Evolutionary conservation across 2,888 invertebrate species (phyloP), one percentile per base, ranked within the genome.

Genomic region (Oxystoma pomonae): DNA sequence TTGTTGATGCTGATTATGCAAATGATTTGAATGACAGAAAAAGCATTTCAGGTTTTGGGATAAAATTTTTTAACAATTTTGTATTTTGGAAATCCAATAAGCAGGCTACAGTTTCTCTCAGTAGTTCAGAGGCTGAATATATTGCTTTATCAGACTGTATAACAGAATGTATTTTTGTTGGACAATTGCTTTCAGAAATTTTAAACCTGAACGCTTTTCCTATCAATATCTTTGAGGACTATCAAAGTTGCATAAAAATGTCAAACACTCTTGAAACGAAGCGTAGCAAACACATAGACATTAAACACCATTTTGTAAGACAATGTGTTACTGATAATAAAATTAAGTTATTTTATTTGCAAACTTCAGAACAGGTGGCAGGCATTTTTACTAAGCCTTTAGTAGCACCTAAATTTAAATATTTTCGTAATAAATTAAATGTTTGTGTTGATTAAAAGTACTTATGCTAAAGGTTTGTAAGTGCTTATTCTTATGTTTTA

Each of bases 1-100:
- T 60, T 67, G 69, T 60, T 57, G 68, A 68, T 64, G n/a, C 66
- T 17, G 69, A 67, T 59, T 69, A 64, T 69, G 70, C 69, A 57
- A 69, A 62, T 59, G 55, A 67, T 64, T 12, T 57, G 9, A 62
- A 19, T 51, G 67, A 68, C 58, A 35, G 69, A 49, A 67, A 66
- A 59, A 69, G 66, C 62, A 59, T 69, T 20, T 22, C 64, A 58
- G 70, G 68, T 20, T 69, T 51, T 63, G 16, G 58, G 16, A 57
- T 68, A 16, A 69, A 64, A 53, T 12, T 69, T 7, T 57, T 64
- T 63, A 35, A 66, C 21, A 67, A 68, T 67, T 51, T 65, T 51
- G 60, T 70, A n/a, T 61, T 49, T 55, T 67, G 67, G 69, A 67
- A 67, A 60, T 62, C 63, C 21, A 66, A 59, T 20, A 70, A 70